These are phyloP conservation scores for Polydrusus cervinus DNA, from an alignment of 2,888 invertebrate genomes.

Conservation along the genomic window DNA sequence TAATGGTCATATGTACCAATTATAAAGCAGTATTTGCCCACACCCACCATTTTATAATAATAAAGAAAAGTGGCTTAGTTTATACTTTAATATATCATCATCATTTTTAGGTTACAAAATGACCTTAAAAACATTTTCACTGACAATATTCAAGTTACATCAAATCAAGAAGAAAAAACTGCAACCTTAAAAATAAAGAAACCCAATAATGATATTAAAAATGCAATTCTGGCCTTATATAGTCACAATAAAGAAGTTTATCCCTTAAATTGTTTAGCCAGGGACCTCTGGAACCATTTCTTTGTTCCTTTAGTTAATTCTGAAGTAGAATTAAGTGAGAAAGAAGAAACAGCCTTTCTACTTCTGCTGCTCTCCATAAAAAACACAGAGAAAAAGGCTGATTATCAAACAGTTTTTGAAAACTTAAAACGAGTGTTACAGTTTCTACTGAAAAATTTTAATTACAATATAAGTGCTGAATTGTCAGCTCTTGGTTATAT, in stretches of 20 bases:
- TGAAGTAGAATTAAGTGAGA: slow-evolving; percentile 35
- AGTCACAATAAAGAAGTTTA: slow-evolving; percentile 66
- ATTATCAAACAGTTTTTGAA: slow-evolving; percentile 74
- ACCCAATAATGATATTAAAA: slow-evolving; percentile 68
- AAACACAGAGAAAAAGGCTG: slow-evolving; percentile 69
- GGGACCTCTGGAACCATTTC: slow-evolving; percentile 75
- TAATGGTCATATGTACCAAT: too few species aligned
- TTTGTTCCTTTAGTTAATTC: slow-evolving; percentile 75
- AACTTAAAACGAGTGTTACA: slow-evolving; percentile 76
- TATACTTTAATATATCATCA: too few species aligned
- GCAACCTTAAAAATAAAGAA: slow-evolving; percentile 69
- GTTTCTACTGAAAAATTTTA: slow-evolving; percentile 75
- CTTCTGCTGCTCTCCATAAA: slow-evolving; percentile 67
- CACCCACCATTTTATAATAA: slow-evolving; percentile 12
- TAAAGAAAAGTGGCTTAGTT: too few species aligned
- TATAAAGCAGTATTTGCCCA: too few species aligned
- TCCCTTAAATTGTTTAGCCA: slow-evolving; percentile 75
- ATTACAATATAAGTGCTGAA: slow-evolving; percentile 70
- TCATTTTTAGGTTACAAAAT: slow-evolving; percentile 35
- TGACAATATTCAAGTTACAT: slow-evolving; percentile 71
- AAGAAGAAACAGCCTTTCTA: slow-evolving; percentile 60
- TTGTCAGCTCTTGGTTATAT: slow-evolving; percentile 74
- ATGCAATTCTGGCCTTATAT: slow-evolving; percentile 69
- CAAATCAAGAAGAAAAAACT: slow-evolving; percentile 65
- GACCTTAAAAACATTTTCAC: slow-evolving; percentile 73